phyloP scores from a whole-genome alignment of 64 coral and sea anemone genomes.

The Porites australiensis region DNA sequence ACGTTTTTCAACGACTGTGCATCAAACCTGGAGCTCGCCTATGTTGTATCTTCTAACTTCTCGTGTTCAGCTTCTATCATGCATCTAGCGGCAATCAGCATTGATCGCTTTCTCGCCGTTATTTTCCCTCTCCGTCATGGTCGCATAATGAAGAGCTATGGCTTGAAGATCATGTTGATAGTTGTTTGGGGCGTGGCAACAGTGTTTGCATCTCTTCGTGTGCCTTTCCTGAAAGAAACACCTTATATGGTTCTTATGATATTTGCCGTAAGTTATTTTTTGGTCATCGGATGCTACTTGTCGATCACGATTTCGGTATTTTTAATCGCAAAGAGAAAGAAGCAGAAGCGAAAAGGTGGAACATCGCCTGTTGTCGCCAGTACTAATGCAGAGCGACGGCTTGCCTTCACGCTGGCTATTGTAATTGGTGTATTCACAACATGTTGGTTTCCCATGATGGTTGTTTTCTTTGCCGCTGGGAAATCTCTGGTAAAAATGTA shows the following conservation, averaged over 20 bases:
- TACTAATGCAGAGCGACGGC: neutral
- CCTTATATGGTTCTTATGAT: neutral
- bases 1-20: constrained; percentile 32
- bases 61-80: constrained; percentile 30
- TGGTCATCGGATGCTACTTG: constrained; percentile 13
- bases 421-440: constrained; percentile 33
- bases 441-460: constrained; percentile 40
- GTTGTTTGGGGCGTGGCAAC: constrained; percentile 17
- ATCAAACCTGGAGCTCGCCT: constrained; percentile 31
- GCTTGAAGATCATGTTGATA: constrained; percentile 28
- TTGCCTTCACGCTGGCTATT: constrained; percentile 37
- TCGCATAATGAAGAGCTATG: constrained; percentile 37
- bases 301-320: constrained; percentile 17
- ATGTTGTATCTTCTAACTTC: constrained; percentile 32
- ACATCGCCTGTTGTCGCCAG: neutral
- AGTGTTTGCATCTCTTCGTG: constrained; percentile 27
- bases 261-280: constrained; percentile 19
- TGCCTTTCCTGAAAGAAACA: constrained; percentile 24
- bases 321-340: neutral
- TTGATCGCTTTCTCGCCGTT: constrained; percentile 29
- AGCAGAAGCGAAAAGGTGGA: too few species aligned
- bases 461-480: constrained; percentile 20
- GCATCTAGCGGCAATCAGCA: constrained; percentile 55
- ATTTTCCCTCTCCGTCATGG: constrained; percentile 20
- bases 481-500: constrained; percentile 15